Percentiles rank a stretch among this genome's conserved stretches.
phyloP scores from a whole-genome alignment of 2,113 vertebrate species.

The Promerops cafer region DNA sequence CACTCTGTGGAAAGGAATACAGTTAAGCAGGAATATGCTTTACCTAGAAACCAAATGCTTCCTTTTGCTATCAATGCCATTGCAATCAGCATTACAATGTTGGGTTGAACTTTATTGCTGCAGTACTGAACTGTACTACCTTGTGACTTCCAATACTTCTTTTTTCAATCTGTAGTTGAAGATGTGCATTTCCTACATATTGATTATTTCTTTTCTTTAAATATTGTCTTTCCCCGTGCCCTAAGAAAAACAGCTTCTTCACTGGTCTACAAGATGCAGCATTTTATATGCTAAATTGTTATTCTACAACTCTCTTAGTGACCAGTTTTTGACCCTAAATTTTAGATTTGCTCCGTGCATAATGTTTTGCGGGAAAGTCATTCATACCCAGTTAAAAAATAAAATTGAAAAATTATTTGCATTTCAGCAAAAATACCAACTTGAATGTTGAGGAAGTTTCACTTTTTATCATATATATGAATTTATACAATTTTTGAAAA shows the following conservation, averaged over 20 bases:
- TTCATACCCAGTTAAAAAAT: background rate
- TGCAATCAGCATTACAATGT: background rate
- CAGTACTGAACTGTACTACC: too few relatives aligned
- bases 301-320: background rate
- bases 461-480: background rate
- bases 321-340: background rate
- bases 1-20: background rate
- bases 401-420: background rate
- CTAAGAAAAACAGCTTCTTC: background rate
- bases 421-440: background rate
- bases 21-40: background rate
- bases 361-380: background rate
- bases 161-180: background rate
- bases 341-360: background rate
- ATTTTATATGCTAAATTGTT: background rate
- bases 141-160: background rate
- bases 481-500: background rate
- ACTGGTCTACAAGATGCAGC: background rate
- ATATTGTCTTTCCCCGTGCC: background rate
- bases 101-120: background rate
- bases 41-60: background rate
- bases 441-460: background rate
- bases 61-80: background rate
- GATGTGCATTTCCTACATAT: background rate
- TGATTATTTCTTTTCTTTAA: background rate